phyloP scores from a whole-genome alignment of 2,113 vertebrate genomes.

The Oryzias celebensis region DNA sequence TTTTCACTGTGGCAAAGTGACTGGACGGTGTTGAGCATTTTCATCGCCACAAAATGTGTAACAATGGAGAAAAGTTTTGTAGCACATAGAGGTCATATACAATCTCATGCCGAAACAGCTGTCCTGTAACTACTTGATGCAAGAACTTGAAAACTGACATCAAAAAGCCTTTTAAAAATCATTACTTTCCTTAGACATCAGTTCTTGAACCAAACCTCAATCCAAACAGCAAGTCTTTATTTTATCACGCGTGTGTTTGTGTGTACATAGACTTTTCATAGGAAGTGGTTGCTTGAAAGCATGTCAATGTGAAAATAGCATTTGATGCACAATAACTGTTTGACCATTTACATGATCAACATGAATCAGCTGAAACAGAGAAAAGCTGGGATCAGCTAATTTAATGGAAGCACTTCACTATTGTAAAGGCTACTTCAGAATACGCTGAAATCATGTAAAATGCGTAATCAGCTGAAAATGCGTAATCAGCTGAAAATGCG shows the following conservation, averaged over 20 bases:
- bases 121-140: neutral
- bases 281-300: too few species aligned
- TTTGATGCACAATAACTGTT: too few species aligned
- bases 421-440: too few species aligned
- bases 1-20: slow-evolving; percentile 50
- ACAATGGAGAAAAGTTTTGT: slow-evolving; percentile 2
- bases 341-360: too few species aligned
- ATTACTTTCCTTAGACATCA: slow-evolving; percentile 13
- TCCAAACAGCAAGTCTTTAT: slow-evolving; percentile 45
- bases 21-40: slow-evolving; percentile 20
- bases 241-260: slow-evolving; percentile 13
- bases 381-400: too few species aligned
- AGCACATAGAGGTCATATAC: neutral
- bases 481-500: too few species aligned
- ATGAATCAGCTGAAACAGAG: too few species aligned
- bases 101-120: neutral
- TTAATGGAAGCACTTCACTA: too few species aligned
- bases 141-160: neutral
- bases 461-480: too few species aligned
- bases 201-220: slow-evolving; percentile 18
- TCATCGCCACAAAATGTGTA: slow-evolving; percentile 5
- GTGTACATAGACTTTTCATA: too few species aligned
- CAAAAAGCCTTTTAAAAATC: neutral
- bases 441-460: too few species aligned
- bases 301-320: too few species aligned